Base-by-base conservation (phyloP, 2,888 invertebrate genomes). In the Dryadula phaetusa region DNA sequence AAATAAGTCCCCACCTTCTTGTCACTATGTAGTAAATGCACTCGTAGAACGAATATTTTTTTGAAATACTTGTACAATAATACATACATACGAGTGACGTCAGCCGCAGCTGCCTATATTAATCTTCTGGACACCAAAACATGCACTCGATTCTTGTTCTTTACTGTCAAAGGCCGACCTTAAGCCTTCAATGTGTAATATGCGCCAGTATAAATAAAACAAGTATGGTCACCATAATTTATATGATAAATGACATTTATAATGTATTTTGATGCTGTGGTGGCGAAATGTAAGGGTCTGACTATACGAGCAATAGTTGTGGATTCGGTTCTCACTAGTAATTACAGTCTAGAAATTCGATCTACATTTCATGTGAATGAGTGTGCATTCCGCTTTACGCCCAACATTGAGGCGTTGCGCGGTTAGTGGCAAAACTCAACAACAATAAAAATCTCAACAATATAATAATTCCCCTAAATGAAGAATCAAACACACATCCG, bases 81-180 rank as follows among this genome's bases (percentile, higher is more conserved):
- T 44, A 49, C 14, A n/a, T 62, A 34, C 42, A 63, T 64, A 10
- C 64, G 14, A 46, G 64, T 70, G 73, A 72, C 73, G 72, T 71
- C 72, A 71, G 18, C 52, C 40, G 69, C 74, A 74, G 75, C 72
- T 75, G 74, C 70, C 25, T 44, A 58, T 63, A 65, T 49, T 58
- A 58, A 49, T 64, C 58, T 58, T 40, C 40, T 58, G 58, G 62
- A 64, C 72, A 52, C 66, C 72, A 69, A 64, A 72, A 71, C 72
- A 66, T 52, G 63, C 70, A 28, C 56, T 66, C 69, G 53, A 66
- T 60, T 46, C 69, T 60, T 63, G 69, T 69, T 64, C 58, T 49
- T 53, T 44, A 63, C 69, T 66, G 66, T 66, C 58, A 49, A 58
- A 58, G 63, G 37, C 37, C 58, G 64, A 64, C 58, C 64, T 64